Base-by-base conservation (phyloP, 2,797 vertebrate genomes). In the Acrossocheilus wenchowensis region DNA sequence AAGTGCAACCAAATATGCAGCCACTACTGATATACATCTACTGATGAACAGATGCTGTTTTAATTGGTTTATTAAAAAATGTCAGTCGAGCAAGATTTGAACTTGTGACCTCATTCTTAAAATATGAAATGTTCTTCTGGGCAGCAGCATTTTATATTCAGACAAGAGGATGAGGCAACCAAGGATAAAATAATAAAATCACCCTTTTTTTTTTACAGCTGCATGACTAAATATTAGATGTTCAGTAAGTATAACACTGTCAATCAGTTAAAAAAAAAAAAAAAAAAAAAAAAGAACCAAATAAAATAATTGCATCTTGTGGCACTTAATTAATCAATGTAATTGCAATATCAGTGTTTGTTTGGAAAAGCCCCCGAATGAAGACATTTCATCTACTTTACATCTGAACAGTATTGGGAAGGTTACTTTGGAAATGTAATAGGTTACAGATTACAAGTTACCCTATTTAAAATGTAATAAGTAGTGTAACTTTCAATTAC, bases 21-120 rank as follows among this genome's bases (percentile, higher is more conserved):
- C 72, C 21, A 6, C 45, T 7, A 74, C 57, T 75, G 26, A 78
- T 68, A 26, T 5, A 1, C n/a, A 66, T 66, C 54, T 64, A 50
- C 78, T 86, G 69, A 64, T 23, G 4, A 43, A 72, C 39, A 85
- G 66, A 48, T 81, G 50, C 21, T 17, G 19, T 39, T 81, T 81
- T 41, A 81, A 86, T 64, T 60, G 14, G 41, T 60, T 36, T 36
- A 45, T 73, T 62, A 57, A 62, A 79, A 85, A 80, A 54, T 34
- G 43, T 81, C 8, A 80, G 21, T 80, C 14, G 14, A 71, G 78
- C 39, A 81, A 66, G 43, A 75, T 77, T 77, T 81, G 34, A 75
- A 86, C 54, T 81, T 17, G 34, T n/a, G 43, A 73, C 78, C 14
- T 62, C 5, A n/a, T 2, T 23, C 11, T 57, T 62, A 60, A 82